Evolutionary conservation across 2,113 vertebrate species (phyloP).

Genomic region (Ammodramus savannarum): DNA sequence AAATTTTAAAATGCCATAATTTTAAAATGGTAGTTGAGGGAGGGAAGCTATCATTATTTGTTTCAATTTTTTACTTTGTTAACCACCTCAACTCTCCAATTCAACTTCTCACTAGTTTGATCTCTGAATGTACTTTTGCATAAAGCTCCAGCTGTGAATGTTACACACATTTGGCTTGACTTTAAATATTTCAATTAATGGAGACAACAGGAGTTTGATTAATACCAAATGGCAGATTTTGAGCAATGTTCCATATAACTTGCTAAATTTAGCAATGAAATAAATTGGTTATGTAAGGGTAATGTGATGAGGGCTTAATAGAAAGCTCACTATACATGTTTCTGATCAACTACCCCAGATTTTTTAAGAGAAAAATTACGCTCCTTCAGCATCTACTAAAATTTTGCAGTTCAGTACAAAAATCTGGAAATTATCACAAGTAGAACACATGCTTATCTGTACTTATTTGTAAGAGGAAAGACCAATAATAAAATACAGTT

Average conservation of each 20-base stretch:
- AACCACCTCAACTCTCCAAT: not conserved
- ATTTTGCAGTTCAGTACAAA: not conserved
- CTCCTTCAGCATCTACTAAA: not conserved
- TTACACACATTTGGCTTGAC: constrained; percentile 59
- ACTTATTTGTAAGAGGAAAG: not conserved
- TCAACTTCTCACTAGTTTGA: constrained; percentile 21
- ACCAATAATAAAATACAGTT: not conserved
- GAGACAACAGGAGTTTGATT: constrained; percentile 79
- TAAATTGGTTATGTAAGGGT: constrained; percentile 73
- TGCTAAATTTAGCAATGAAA: constrained; percentile 77
- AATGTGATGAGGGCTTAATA: constrained; percentile 62
- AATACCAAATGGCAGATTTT: constrained; percentile 76
- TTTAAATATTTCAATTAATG: constrained; percentile 80
- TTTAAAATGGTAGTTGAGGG: not conserved
- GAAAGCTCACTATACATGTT: constrained; percentile 42
- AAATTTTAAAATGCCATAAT: not conserved
- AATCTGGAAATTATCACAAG: not conserved
- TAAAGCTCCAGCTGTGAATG: constrained; percentile 43
- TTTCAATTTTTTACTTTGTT: constrained; percentile 10
- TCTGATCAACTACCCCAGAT: constrained; percentile 32
- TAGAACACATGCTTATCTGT: not conserved
- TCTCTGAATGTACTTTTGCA: constrained; percentile 38
- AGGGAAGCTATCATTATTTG: not conserved
- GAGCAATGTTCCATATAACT: constrained; percentile 75
- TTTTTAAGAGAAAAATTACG: not conserved